phyloP scores from a whole-genome alignment of 2,888 invertebrate species.

The Athalia cordata region DNA sequence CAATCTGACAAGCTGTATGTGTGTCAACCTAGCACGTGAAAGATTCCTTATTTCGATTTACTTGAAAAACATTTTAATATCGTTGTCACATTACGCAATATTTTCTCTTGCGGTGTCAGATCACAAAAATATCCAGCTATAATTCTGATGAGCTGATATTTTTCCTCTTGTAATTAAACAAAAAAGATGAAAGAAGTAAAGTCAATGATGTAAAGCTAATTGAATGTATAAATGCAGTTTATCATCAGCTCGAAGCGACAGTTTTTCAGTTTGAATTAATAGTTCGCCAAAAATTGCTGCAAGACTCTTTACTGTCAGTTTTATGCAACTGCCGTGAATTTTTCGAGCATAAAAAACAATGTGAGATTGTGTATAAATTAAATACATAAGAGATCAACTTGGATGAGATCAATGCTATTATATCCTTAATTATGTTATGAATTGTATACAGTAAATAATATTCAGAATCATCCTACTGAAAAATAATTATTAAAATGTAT shows the following conservation, averaged over 20 bases:
- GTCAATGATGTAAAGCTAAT: neutral
- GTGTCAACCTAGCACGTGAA: neutral
- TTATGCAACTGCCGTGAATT: neutral
- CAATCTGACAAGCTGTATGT: neutral
- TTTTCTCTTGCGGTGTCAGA: too few relatives aligned
- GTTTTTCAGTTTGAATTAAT: neutral
- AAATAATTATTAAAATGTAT: slow-evolving; percentile 18
- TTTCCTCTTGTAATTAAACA: neutral
- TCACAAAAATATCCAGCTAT: too few relatives aligned
- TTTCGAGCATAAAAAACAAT: too few relatives aligned
- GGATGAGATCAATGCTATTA: neutral
- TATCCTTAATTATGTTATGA: slow-evolving; percentile 20
- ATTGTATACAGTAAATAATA: slow-evolving; percentile 27
- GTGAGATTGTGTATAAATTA: too few relatives aligned
- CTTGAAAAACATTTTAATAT: too few relatives aligned
- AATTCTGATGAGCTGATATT: neutral
- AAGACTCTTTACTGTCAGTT: neutral
- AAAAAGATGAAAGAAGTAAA: neutral
- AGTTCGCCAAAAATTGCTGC: too few relatives aligned
- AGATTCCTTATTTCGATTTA: too few relatives aligned
- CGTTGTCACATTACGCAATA: too few relatives aligned
- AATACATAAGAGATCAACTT: too few relatives aligned
- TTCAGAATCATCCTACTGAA: slow-evolving; percentile 4
- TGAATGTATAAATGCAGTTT: slow-evolving; percentile 10
- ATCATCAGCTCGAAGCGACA: neutral